Evolutionary conservation across 2,888 invertebrate species (phyloP).

Genomic region (Platycnemis pennipes): DNA sequence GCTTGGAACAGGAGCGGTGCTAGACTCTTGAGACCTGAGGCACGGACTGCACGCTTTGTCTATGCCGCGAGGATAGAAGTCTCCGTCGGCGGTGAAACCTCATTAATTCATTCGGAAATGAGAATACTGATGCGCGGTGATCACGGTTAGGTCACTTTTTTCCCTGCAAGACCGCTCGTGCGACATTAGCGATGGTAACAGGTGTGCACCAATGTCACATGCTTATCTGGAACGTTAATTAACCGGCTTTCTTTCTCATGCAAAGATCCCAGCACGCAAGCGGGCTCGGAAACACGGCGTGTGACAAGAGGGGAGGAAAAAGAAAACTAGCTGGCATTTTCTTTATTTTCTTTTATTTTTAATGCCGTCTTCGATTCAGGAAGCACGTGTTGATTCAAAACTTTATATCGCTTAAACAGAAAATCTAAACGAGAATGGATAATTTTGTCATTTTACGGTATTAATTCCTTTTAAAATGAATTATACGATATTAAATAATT

Average conservation of each 20-base stretch:
- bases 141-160: conserved; percentile 30
- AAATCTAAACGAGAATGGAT: too few relatives aligned
- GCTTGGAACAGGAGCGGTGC: not conserved
- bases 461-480: too few relatives aligned
- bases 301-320: not conserved
- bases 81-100: not conserved
- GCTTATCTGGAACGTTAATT: not conserved
- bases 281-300: not conserved
- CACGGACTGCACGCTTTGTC: not conserved
- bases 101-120: not conserved
- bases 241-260: conserved; percentile 12
- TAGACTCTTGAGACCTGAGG: not conserved
- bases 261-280: not conserved
- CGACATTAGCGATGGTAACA: not conserved
- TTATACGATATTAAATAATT: too few relatives aligned
- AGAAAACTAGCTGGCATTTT: not conserved
- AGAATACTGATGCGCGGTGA: not conserved
- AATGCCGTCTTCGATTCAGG: not conserved
- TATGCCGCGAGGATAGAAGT: not conserved
- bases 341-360: not conserved
- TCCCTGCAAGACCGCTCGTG: not conserved
- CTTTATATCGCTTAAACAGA: too few relatives aligned
- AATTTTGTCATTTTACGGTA: too few relatives aligned
- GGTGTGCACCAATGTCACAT: not conserved
- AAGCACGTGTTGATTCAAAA: not conserved